These are phyloP conservation scores for Cosmia pyralina DNA, from an alignment of 2,888 invertebrate genomes.

Conservation along the genomic window DNA sequence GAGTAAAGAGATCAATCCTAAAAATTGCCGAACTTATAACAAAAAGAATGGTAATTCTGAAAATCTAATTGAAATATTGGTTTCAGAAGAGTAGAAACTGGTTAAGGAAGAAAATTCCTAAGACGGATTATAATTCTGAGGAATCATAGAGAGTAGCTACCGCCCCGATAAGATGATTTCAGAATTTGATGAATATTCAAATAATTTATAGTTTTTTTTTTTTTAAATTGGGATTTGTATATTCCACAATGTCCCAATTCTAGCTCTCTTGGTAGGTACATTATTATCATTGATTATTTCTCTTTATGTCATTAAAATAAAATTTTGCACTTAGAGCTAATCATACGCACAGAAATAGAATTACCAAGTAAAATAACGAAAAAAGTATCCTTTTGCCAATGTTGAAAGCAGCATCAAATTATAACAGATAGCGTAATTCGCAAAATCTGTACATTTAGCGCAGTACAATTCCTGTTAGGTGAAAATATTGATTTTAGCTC, in stretches of 20 bases:
- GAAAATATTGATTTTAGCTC: constrained; percentile 45
- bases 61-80: not conserved
- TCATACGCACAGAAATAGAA: not conserved
- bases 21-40: not conserved
- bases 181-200: not conserved
- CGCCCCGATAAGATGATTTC: not conserved
- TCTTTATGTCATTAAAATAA: not conserved
- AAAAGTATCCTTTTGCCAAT: not conserved
- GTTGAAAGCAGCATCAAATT: not conserved
- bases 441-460: constrained; percentile 22
- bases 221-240: not conserved
- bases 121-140: not conserved
- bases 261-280: not conserved
- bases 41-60: not conserved
- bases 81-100: not conserved
- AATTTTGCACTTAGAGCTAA: not conserved
- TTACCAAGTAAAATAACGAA: not conserved
- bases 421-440: not conserved
- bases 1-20: not conserved
- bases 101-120: not conserved
- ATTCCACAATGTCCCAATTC: constrained; percentile 6
- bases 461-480: constrained; percentile 16
- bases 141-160: not conserved
- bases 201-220: not conserved
- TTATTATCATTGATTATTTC: not conserved